A percentile compares a stretch with the other conserved stretches of the same genome.
Conservation (phyloP, 2,888 invertebrate genomes). For the Thereva unica region DNA sequence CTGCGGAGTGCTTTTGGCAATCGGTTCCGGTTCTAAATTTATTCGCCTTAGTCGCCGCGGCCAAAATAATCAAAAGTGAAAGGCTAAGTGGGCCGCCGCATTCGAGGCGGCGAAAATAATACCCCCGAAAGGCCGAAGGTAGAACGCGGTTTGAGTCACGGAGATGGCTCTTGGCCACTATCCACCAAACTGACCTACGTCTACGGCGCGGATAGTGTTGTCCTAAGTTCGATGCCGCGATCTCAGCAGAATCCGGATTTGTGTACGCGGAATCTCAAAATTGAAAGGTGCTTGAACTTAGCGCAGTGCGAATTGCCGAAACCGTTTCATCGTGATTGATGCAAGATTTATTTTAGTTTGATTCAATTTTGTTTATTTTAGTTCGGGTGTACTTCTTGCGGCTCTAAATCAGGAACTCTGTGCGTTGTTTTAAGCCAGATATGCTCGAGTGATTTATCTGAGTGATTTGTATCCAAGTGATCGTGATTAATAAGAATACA, state of each 20-base stretch:
- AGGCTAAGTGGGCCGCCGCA: slow-evolving; percentile 8
- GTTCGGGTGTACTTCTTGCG: no score
- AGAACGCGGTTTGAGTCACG: not conserved
- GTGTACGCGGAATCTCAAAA: not conserved
- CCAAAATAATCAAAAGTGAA: not conserved
- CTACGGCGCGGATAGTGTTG: not conserved
- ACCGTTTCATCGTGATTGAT: not conserved
- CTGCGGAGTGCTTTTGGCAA: slow-evolving; percentile 3
- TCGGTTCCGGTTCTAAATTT: slow-evolving; percentile 4
- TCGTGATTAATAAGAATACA: no score
- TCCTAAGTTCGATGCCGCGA: slow-evolving; percentile 8
- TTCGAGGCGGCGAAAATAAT: not conserved
- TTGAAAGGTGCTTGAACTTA: slow-evolving; percentile 2
- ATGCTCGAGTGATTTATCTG: no score
- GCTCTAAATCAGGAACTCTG: no score
- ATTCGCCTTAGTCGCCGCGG: not conserved
- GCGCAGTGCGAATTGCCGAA: not conserved
- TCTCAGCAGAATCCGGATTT: not conserved
- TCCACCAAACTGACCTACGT: slow-evolving; percentile 11
- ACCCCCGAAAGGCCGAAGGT: not conserved
- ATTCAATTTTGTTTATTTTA: no score
- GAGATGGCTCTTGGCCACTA: not conserved
- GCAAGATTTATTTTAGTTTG: not conserved
- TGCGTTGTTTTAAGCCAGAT: no score
- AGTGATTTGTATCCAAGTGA: no score